Base-by-base conservation (phyloP, 2,797 vertebrate species). In the Schizopygopsis malacanthus region DNA sequence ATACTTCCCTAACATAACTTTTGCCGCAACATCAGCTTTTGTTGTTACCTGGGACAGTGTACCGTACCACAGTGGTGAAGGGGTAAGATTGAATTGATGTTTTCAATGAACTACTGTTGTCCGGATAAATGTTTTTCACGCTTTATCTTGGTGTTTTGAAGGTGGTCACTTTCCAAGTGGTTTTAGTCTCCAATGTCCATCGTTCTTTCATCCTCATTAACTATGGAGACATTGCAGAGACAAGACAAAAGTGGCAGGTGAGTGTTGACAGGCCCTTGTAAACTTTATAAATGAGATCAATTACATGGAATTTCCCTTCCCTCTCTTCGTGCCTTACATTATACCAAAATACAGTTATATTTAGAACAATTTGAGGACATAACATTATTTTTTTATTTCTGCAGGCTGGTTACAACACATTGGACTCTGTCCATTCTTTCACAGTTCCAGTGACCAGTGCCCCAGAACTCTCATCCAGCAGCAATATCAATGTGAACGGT, bases 121-220 rank as follows among this genome's bases (percentile, higher is more conserved):
- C 28, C 28, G 1, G 28, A 28, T 28, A 2, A 18, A 16, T 6
- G 4, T 63, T 63, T 43, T 28, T 16, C 43, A 84, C 37, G 10
- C 12, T n/a, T 8, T 45, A 3, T 50, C 25, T 33, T 79, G 13
- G 9, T 69, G 1, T 41, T 37, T 69, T 81, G 0, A 70, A 85
- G 84, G 12, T 37, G n/a, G 54, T 41, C 2, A 41, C 84, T 6
- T 72, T 85, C 28, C 84, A 86, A 59, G 61, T 56, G 6, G 79
- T 77, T 63, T 59, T 86, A 43, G 4, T 70, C 22, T 76, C 47
- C 13, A 45, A 12, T 11, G 10, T 3, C 45, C 45, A 45, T 45
- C 45, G 45, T 3, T 45, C 45, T 45, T 45, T 69, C 20, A 45
- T 47, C 16, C 16, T 86, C n/a, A 9, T 82, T 9, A 86, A 69